phyloP scores from a whole-genome alignment of 1,140 invertebrate species.

The Delia radicum region DNA sequence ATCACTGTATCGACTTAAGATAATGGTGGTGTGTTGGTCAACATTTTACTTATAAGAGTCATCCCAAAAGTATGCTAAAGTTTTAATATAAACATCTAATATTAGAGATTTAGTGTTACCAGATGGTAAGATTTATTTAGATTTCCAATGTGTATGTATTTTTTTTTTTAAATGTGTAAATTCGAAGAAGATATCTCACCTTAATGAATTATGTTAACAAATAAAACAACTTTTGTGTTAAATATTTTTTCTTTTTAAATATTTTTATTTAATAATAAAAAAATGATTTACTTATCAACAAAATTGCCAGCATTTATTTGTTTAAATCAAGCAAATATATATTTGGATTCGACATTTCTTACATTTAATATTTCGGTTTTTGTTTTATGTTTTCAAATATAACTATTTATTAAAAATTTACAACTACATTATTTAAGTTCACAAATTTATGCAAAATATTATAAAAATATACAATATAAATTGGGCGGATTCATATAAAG shows the following conservation, averaged over 20 bases:
- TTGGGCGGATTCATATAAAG: no score
- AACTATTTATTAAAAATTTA: background rate
- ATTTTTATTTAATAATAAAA: conserved; percentile 23
- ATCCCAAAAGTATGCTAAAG: no score
- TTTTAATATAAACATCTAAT: no score
- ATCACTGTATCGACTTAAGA: no score
- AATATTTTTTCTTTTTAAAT: conserved; percentile 6
- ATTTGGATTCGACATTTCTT: conserved; percentile 2
- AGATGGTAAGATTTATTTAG: no score
- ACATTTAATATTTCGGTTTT: background rate
- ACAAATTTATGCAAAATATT: conserved; percentile 17
- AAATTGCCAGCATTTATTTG: conserved; percentile 20
- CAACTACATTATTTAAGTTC: background rate
- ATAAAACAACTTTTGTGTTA: background rate
- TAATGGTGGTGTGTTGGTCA: no score
- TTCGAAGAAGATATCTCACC: no score
- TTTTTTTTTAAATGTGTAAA: no score
- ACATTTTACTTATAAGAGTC: no score
- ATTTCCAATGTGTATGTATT: no score
- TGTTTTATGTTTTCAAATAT: background rate
- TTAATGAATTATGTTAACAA: background rate
- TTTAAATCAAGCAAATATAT: conserved; percentile 6
- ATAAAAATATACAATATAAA: conserved; percentile 11
- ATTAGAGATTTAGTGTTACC: no score
- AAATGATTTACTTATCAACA: conserved; percentile 22